Conservation (phyloP, 2,797 vertebrate genomes). For the Huso huso region DNA sequence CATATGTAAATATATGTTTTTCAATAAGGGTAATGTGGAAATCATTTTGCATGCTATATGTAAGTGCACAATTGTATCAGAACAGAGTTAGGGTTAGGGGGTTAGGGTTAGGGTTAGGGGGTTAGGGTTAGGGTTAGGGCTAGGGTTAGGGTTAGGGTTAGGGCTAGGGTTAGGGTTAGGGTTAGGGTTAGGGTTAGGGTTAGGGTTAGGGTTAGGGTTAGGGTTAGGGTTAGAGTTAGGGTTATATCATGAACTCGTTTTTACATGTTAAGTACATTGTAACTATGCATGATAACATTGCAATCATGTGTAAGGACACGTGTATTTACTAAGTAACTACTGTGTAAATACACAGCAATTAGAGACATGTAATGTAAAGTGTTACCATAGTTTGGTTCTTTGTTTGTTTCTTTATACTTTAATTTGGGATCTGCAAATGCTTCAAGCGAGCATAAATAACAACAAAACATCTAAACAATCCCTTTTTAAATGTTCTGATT, state of each 20-base stretch:
- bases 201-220: background rate
- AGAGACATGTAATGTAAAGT: too few species aligned
- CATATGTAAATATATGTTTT: too few species aligned
- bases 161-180: background rate
- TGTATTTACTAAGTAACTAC: background rate
- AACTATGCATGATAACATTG: slow-evolving; percentile 21
- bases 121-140: background rate
- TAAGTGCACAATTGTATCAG: too few species aligned
- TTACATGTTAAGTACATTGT: background rate
- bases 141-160: background rate
- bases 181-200: background rate
- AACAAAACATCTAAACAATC: too few species aligned
- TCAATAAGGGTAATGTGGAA: too few species aligned
- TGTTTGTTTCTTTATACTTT: too few species aligned
- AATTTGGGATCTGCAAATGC: too few species aligned
- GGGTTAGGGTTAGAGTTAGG: background rate
- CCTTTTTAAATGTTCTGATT: too few species aligned
- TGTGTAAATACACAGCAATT: too few species aligned
- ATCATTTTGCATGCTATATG: too few species aligned
- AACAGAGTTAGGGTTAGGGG: background rate
- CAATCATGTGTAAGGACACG: slow-evolving; percentile 16
- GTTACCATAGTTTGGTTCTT: too few species aligned
- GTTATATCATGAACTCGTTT: background rate
- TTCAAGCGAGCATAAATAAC: too few species aligned
- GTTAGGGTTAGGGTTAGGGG: background rate